phyloP scores from a whole-genome alignment of 2,797 vertebrate genomes.

The Falco novaeseelandiae region DNA sequence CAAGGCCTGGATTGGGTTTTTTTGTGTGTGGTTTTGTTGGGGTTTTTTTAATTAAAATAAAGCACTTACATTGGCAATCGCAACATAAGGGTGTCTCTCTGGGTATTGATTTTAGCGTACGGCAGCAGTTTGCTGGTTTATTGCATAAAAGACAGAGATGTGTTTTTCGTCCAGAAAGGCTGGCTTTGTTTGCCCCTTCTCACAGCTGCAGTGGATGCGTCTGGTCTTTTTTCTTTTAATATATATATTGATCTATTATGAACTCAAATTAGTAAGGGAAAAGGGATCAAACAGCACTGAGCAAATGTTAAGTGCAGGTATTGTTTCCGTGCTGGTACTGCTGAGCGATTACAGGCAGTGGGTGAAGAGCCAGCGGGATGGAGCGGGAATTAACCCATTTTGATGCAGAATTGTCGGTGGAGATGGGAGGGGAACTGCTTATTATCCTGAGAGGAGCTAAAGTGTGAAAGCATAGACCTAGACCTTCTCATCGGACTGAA shows the following conservation, averaged over 20 bases:
- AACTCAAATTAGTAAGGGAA: not conserved
- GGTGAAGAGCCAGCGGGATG: not conserved
- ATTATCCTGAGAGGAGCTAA: not conserved
- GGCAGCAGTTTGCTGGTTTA: not conserved
- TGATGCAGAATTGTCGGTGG: not conserved
- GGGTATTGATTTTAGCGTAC: not conserved
- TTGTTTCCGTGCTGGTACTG: not conserved
- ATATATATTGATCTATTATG: not conserved
- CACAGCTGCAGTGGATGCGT: not conserved
- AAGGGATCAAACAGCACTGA: not conserved
- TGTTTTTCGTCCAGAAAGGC: not conserved
- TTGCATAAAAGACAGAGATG: not conserved
- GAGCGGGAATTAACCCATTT: not conserved
- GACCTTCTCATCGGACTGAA: not conserved
- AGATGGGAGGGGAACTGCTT: not conserved
- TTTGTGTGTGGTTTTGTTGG: rapidly evolving
- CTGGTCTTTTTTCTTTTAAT: not conserved
- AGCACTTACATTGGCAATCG: not conserved
- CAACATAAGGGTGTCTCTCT: not conserved
- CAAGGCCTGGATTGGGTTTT: not conserved
- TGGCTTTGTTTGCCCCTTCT: not conserved
- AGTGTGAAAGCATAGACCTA: not conserved
- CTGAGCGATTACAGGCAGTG: not conserved
- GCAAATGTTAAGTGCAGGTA: not conserved
- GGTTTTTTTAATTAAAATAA: not conserved